Conservation (phyloP, 2,888 invertebrate genomes). For the Tetropium fuscum region DNA sequence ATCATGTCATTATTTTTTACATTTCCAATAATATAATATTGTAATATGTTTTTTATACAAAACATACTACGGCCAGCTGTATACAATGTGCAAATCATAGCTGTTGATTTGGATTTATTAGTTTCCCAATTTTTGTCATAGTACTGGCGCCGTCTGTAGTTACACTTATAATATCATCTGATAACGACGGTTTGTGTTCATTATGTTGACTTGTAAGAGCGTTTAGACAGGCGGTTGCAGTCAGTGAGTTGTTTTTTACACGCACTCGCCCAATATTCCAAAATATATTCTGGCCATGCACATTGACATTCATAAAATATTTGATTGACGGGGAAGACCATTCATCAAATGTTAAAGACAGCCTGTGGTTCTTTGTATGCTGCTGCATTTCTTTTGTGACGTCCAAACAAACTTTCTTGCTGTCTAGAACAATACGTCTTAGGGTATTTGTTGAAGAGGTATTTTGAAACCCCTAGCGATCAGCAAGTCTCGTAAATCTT, state of each 20-base stretch:
- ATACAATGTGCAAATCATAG: not conserved
- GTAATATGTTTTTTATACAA: not conserved
- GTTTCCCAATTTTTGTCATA: not conserved
- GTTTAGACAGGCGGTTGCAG: not conserved
- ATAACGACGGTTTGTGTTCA: not conserved
- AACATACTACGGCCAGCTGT: not conserved
- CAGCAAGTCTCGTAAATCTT: not conserved
- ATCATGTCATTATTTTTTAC: not conserved
- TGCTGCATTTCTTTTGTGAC: not conserved
- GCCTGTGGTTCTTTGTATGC: not conserved
- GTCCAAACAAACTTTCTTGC: not conserved
- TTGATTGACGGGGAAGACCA: not conserved
- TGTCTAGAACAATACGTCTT: not conserved
- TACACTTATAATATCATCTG: not conserved
- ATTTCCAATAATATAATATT: not conserved
- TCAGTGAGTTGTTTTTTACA: not conserved
- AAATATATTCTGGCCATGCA: not conserved
- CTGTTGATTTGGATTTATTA: not conserved
- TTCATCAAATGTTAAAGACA: constrained; percentile 1
- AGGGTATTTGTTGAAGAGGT: not conserved
- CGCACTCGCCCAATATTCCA: not conserved
- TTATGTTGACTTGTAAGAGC: not conserved
- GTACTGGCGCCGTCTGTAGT: not conserved
- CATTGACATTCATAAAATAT: not conserved
- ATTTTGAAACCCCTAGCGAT: not conserved